Evolutionary conservation across 1,140 invertebrate species (phyloP).

Genomic region (Pseudomyrmex concolor): DNA sequence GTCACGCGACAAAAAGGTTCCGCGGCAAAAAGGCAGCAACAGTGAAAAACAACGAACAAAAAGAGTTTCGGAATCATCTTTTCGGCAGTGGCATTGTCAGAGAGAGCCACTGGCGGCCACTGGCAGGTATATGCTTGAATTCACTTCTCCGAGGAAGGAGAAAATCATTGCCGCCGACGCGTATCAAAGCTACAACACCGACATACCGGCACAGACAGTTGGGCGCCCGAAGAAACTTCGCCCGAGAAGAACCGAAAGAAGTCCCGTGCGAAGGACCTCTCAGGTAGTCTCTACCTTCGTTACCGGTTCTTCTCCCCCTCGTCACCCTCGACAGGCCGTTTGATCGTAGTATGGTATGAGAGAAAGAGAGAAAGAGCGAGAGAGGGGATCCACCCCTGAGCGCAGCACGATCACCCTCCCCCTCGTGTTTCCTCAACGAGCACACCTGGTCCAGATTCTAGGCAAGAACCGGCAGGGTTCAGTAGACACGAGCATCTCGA

Average conservation of each 20-base stretch:
- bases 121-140: constrained; percentile 17
- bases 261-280: constrained; percentile 60
- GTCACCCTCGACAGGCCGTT: neutral
- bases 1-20: too few species aligned
- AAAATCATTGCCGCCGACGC: constrained; percentile 67
- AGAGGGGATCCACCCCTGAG: constrained; percentile 47
- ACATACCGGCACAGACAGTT: constrained; percentile 65
- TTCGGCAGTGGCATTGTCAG: too few species aligned
- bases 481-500: constrained; percentile 19
- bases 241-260: constrained; percentile 29
- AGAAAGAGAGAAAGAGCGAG: too few species aligned
- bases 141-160: constrained; percentile 29
- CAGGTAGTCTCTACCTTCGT: constrained; percentile 71
- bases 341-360: constrained; percentile 34
- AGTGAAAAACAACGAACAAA: neutral
- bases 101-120: neutral
- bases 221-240: constrained; percentile 67
- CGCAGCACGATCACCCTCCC: constrained; percentile 58
- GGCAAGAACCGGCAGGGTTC: constrained; percentile 47
- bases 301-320: constrained; percentile 36
- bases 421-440: constrained; percentile 60
- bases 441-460: constrained; percentile 71
- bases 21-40: neutral
- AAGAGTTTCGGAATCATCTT: neutral
- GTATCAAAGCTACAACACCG: constrained; percentile 36